Conservation (phyloP, 1,140 invertebrate species). For the Papilio machaon region DNA sequence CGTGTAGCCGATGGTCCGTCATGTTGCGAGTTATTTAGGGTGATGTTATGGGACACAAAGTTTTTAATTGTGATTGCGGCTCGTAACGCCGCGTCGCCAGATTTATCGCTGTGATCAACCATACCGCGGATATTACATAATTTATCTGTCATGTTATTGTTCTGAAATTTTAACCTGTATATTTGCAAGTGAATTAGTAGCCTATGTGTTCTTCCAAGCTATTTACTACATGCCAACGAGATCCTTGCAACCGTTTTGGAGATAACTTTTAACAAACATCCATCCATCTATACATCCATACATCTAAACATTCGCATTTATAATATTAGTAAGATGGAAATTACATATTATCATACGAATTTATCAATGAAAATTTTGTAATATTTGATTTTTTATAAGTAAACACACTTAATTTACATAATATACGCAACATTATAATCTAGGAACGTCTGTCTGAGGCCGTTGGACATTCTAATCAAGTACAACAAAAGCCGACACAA, state of each 20-base stretch:
- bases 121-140: not conserved
- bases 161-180: not conserved
- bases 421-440: not conserved
- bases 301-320: too few species aligned
- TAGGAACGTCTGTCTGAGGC: not conserved
- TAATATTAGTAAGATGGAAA: too few species aligned
- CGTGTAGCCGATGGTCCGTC: conserved; percentile 27
- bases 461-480: not conserved
- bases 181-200: not conserved
- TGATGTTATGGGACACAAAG: conserved; percentile 27
- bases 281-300: too few species aligned
- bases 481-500: not conserved
- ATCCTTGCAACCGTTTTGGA: too few species aligned
- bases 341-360: not conserved
- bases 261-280: too few species aligned
- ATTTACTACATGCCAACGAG: too few species aligned
- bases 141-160: not conserved
- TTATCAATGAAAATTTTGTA: not conserved
- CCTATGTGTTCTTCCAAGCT: too few species aligned
- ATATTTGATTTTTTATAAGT: not conserved
- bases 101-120: not conserved
- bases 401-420: not conserved
- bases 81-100: not conserved
- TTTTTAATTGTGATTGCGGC: conserved; percentile 35
- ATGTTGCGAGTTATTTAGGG: conserved; percentile 26